A percentile compares a stretch with the other conserved stretches of the same genome.
phyloP scores from a whole-genome alignment of 2,113 vertebrate species.

The Toxotes jaculatrix region DNA sequence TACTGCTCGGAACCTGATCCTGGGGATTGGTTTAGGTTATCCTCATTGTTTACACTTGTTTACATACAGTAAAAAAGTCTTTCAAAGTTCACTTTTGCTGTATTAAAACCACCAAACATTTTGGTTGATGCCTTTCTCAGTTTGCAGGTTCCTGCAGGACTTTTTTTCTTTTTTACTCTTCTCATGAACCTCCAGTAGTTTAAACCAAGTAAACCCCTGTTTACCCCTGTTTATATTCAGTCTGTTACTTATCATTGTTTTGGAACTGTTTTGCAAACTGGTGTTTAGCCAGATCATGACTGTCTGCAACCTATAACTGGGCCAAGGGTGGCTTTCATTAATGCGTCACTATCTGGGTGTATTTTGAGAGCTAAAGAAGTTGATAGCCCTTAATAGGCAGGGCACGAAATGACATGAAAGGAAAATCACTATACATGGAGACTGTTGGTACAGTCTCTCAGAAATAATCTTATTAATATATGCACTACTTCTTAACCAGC shows the following conservation, averaged over 20 bases:
- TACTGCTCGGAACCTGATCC: neutral
- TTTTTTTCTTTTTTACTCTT: neutral
- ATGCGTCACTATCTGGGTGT: neutral
- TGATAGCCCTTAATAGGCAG: neutral
- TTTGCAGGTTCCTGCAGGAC: neutral
- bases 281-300: neutral
- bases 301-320: neutral
- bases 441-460: neutral
- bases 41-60: neutral
- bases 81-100: constrained; percentile 1
- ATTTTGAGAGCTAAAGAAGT: neutral
- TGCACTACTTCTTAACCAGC: constrained; percentile 46
- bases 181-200: neutral
- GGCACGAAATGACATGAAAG: neutral
- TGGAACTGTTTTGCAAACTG: neutral
- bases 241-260: neutral
- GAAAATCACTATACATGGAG: neutral
- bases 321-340: neutral
- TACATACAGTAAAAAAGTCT: neutral
- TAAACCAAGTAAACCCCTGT: neutral
- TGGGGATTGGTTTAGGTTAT: neutral
- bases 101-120: neutral
- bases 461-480: constrained; percentile 23
- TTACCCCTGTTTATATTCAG: neutral
- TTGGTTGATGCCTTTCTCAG: neutral